These are phyloP conservation scores for Dicranocentrus wangi DNA, from an alignment of 2,888 invertebrate species.

Conservation along the genomic window DNA sequence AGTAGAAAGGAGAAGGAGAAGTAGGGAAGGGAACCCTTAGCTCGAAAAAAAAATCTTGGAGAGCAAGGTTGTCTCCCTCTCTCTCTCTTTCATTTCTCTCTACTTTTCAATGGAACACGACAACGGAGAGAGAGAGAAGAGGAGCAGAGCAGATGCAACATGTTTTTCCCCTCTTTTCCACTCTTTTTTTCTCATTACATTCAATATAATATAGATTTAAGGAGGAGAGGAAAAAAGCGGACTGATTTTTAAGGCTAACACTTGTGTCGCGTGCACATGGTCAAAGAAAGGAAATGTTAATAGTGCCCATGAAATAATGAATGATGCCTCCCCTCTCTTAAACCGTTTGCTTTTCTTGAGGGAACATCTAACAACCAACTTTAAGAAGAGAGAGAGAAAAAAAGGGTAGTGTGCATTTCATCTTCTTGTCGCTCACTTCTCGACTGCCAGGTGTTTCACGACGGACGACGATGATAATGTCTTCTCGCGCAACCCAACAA, in stretches of 20 bases:
- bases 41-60: slow-evolving; percentile 5
- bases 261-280: slow-evolving; percentile 66
- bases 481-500: no score
- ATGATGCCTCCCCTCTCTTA: slow-evolving; percentile 26
- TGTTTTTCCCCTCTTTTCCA: slow-evolving; percentile 32
- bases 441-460: slow-evolving; percentile 60
- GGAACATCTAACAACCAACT: background rate
- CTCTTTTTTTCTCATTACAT: slow-evolving; percentile 31
- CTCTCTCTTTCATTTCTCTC: no score
- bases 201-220: slow-evolving; percentile 13
- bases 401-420: slow-evolving; percentile 6
- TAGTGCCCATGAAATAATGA: no score
- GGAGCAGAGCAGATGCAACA: slow-evolving; percentile 63
- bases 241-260: slow-evolving; percentile 58
- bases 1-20: background rate
- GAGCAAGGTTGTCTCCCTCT: slow-evolving; percentile 54
- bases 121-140: slow-evolving; percentile 22
- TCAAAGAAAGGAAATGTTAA: slow-evolving; percentile 52
- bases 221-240: slow-evolving; percentile 14
- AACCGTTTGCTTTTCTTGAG: slow-evolving; percentile 51
- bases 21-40: slow-evolving; percentile 24
- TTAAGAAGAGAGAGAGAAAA: slow-evolving; percentile 7
- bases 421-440: slow-evolving; percentile 22
- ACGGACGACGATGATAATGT: slow-evolving; percentile 18
- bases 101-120: slow-evolving; percentile 20